Base-by-base conservation (phyloP, 2,888 invertebrate species). In the Melipona bicolor region DNA sequence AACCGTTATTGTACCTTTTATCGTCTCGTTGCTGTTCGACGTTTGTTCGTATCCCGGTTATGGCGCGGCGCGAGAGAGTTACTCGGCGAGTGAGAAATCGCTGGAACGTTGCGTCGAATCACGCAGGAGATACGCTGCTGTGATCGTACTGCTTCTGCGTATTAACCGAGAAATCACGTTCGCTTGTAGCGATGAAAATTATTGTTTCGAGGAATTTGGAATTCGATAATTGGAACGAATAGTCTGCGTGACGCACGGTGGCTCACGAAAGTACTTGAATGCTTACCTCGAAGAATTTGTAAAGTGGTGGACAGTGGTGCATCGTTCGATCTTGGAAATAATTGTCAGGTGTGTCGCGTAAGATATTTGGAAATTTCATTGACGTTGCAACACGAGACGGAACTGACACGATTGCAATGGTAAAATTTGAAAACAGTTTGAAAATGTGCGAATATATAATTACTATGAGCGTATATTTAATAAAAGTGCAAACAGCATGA, bases 1-100 rank as follows among this genome's bases (percentile, higher is more conserved):
- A 50, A 59, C 72, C 43, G 74, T 65, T 61, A 61, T 65, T 68
- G 52, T 54, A 27, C 50, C 54, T 62, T 79, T 50, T 36, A 61
- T 56, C n/a, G 52, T 27, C 19, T 62, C 15, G 24, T 67, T 64
- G 50, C 21, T 56, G 27, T 4, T 19, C 17, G 52, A 24, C 15
- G 15, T 52, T 43, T 52, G 21, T 69, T n/a, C n/a, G n/a, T 69
- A 21, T 19, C 21, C 32, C 19, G 2, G 15, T 9, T 15, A 13
- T 9, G n/a, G 13, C 15, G 3, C 13, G 4, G 5, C 13, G 11
- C 24, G 32, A 11, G 24, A 68, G 24, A 68, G 24, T 17, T 27
- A 61, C 6, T 61, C 24, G 61, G 24, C 15, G 24, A 27, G 6
- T 59, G 56, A 59, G 24, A 61, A 61, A 24, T 61, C 24, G 27